These are phyloP conservation scores for Enteromius trimaculatus DNA, from an alignment of 2,797 vertebrate genomes.

Conservation along the genomic window DNA sequence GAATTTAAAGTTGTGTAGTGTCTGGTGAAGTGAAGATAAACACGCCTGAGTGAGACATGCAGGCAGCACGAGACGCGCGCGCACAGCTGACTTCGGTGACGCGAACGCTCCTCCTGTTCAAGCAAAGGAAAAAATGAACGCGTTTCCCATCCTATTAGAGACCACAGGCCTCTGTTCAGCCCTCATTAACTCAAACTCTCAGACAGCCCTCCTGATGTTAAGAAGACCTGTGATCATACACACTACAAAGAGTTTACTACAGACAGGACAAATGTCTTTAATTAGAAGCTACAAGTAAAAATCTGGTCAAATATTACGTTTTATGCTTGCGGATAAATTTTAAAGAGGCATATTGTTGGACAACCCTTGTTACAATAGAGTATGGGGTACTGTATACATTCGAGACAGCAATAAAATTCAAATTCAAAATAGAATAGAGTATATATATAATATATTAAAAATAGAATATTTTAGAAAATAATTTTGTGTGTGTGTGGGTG, in stretches of 20 bases:
- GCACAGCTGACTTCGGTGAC: conserved; percentile 54
- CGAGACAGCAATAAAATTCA: not conserved
- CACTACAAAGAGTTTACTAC: not conserved
- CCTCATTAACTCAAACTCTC: not conserved
- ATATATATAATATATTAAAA: no score
- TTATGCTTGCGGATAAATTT: not conserved
- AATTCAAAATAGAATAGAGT: not conserved
- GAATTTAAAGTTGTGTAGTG: not conserved
- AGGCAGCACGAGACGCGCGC: conserved; percentile 18
- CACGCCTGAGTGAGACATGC: not conserved
- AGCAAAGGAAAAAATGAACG: not conserved
- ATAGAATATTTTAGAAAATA: no score
- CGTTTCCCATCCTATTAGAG: not conserved
- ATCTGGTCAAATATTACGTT: not conserved
- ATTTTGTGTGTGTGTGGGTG: no score
- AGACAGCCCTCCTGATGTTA: not conserved
- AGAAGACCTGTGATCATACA: not conserved
- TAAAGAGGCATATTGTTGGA: not conserved
- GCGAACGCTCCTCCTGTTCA: conserved; percentile 21
- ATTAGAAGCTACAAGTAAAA: conserved; percentile 1
- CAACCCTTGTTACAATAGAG: not conserved
- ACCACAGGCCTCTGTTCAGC: not conserved
- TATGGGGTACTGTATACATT: not conserved
- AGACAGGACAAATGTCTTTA: not conserved
- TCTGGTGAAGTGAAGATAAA: conserved; percentile 1